Evolutionary conservation across 2,113 vertebrate genomes (phyloP), one percentile per base, ranked within the genome.

Genomic region (Centrocercus urophasianus): DNA sequence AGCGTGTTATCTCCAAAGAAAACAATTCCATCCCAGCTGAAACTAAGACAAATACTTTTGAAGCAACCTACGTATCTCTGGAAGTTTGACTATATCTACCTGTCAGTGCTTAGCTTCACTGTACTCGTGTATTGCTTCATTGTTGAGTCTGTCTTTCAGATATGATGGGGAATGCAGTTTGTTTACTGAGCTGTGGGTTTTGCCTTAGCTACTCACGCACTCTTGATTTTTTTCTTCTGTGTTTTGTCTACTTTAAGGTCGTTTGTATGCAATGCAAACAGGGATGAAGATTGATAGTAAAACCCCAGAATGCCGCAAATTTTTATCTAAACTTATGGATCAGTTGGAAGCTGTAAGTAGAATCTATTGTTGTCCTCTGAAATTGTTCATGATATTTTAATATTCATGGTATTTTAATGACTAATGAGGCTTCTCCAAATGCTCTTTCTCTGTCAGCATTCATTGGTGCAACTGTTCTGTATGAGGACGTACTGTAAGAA

Each of bases 281-380:
- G 99, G 99, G 67, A 99, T 99, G 99, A 99, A 99, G 97, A 98
- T 99, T 97, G 99, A 99, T 94, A 99, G 99, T 96, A 99, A 99
- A 97, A 98, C 98, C 7, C 99, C 99, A 32, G 99, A 99, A 82
- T 99, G 99, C 94, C 97, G 98, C 57, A 99, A 99, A 98, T 99
- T 99, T 97, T 98, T 99, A 89, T 97, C 98, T 86, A 99, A 98
- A 70, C 98, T 99, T 81, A 99, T 99, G 99, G 99, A 99, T 98
- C 99, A 99, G 16, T 97, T 99, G 97, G 99, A 99, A 98, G 96
- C 97, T 97, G 99, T 99, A 96, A 99, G 98, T 98, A 95, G 77
- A 94, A 66, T 84, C 94, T 87, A 74, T 61, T 91, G 15, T 21
- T 94, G 10, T 89, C 36, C 36, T 96, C 16, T 87, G 71, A 91